Conservation (phyloP, 2,888 invertebrate species). For the Cordilura impudica region DNA sequence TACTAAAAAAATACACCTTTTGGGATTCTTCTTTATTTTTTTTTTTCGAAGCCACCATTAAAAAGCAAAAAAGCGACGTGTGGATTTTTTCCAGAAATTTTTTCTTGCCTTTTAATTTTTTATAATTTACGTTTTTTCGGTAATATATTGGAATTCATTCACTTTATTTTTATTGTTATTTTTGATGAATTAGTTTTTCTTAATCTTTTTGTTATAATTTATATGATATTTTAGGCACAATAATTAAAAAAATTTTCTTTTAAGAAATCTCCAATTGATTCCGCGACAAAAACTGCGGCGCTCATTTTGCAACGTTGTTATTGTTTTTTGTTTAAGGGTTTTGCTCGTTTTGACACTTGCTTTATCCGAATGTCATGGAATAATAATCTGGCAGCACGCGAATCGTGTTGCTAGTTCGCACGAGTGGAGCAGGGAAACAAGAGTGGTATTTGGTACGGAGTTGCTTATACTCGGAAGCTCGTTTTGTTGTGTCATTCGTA, state of each 20-base stretch:
- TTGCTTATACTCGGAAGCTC: too few species aligned
- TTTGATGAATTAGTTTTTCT: background rate
- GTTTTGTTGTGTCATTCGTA: too few species aligned
- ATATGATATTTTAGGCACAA: constrained; percentile 37
- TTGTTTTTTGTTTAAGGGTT: too few species aligned
- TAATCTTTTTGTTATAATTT: background rate
- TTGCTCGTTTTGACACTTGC: constrained; percentile 28
- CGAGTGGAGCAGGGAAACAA: too few species aligned
- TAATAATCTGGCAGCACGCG: background rate
- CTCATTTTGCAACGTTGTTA: constrained; percentile 63
- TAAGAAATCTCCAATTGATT: constrained; percentile 39
- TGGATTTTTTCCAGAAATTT: constrained; percentile 23
- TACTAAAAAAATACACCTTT: constrained; percentile 8
- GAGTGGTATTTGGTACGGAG: too few species aligned
- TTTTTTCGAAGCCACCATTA: constrained; percentile 45
- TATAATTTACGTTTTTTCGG: background rate
- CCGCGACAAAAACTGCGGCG: constrained; percentile 55
- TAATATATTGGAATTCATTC: background rate
- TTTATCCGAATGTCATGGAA: background rate
- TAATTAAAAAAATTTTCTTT: constrained; percentile 24
- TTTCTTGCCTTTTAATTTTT: background rate
- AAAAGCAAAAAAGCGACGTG: constrained; percentile 36
- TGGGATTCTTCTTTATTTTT: constrained; percentile 8
- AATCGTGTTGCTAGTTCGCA: too few species aligned
- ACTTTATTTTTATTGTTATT: background rate